Evolutionary conservation across 2,888 invertebrate species (phyloP).

Genomic region (Ectemnius cavifrons): DNA sequence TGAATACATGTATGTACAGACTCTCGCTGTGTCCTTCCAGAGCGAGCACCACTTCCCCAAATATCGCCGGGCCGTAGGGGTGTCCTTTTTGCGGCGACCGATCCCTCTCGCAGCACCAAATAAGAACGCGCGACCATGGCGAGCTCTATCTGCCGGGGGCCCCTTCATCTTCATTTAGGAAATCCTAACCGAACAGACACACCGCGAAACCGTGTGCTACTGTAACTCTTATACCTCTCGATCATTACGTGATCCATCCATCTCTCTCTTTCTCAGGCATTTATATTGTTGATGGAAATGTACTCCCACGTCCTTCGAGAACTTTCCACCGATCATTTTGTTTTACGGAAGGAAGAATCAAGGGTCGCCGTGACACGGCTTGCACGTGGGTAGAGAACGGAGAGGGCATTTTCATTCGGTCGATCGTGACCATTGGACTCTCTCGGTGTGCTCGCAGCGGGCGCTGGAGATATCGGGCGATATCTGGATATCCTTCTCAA

Average conservation of each 20-base stretch:
- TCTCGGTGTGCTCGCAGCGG: too few species aligned
- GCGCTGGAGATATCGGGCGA: constrained; percentile 23
- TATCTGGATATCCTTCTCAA: constrained; percentile 51
- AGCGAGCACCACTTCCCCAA: constrained; percentile 21
- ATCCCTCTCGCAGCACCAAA: constrained; percentile 1
- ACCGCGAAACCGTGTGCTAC: background rate
- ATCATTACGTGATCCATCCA: too few species aligned
- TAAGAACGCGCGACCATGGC: background rate
- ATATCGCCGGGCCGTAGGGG: background rate
- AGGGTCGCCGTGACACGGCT: background rate
- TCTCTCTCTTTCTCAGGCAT: too few species aligned
- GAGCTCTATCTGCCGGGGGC: background rate
- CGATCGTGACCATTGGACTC: background rate
- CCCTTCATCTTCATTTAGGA: constrained; percentile 3
- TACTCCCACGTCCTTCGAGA: background rate
- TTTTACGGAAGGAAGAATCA: background rate
- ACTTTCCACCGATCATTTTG: background rate
- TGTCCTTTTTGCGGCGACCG: constrained; percentile 4
- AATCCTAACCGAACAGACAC: background rate
- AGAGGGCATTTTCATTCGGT: background rate
- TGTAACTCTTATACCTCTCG: too few species aligned
- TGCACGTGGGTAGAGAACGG: background rate
- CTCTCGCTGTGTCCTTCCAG: background rate
- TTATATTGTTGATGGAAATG: too few species aligned
- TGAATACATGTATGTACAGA: constrained; percentile 19